A percentile compares a stretch with the other conserved stretches of the same genome.
These are phyloP conservation scores for Sus cebifrons DNA, from an alignment of 2,797 vertebrate genomes.

Conservation along the genomic window DNA sequence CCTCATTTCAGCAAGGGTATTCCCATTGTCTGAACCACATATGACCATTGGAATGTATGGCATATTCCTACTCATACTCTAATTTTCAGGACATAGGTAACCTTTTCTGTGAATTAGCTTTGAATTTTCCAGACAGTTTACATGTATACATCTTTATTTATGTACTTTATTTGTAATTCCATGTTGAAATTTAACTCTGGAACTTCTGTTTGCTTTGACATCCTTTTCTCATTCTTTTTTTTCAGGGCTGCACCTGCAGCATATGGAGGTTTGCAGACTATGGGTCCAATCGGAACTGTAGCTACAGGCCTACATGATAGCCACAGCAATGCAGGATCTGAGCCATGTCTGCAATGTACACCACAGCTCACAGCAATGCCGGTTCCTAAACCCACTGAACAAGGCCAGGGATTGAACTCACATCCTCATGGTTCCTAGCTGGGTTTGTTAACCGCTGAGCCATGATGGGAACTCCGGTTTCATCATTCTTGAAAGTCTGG, in stretches of 20 bases:
- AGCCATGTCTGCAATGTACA: too few species aligned
- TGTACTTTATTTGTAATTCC: background rate
- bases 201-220: background rate
- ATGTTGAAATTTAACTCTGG: background rate
- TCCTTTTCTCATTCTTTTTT: background rate
- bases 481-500: background rate
- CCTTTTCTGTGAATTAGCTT: background rate
- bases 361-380: too few species aligned
- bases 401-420: too few species aligned
- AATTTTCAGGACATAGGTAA: background rate
- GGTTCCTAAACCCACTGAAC: too few species aligned
- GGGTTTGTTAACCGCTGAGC: too few species aligned
- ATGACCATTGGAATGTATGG: background rate
- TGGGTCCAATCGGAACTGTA: too few species aligned
- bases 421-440: too few species aligned
- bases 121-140: background rate
- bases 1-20: background rate
- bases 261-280: too few species aligned
- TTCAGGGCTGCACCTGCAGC: too few species aligned
- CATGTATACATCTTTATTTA: background rate
- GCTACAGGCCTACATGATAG: too few species aligned
- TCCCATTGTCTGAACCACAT: background rate
- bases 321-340: too few species aligned
- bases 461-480: too few species aligned
- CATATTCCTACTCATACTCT: background rate